phyloP scores from a whole-genome alignment of 2,888 invertebrate species.

The Ichneumoninae sp. region DNA sequence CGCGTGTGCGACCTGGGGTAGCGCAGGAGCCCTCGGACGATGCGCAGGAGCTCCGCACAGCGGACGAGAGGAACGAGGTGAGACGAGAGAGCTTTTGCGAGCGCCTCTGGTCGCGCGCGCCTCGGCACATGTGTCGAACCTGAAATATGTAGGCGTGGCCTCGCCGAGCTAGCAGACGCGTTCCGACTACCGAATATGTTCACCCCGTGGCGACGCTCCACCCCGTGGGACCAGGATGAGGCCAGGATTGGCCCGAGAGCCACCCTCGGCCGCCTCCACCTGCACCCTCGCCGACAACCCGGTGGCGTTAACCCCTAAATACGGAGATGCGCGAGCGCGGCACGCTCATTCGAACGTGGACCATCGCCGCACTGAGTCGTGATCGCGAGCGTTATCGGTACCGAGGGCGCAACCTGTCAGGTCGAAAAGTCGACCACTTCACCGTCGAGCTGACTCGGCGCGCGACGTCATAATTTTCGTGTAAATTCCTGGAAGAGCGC shows the following conservation, averaged over 20 bases:
- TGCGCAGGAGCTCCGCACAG: slow-evolving; percentile 67
- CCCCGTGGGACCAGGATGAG: slow-evolving; percentile 75
- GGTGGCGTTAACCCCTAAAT: slow-evolving; percentile 80
- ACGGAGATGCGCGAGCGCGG: slow-evolving; percentile 78
- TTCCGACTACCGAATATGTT: slow-evolving; percentile 84
- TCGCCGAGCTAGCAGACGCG: slow-evolving; percentile 82
- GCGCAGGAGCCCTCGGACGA: slow-evolving; percentile 60
- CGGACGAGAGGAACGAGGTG: slow-evolving; percentile 58
- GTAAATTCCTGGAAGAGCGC: neutral
- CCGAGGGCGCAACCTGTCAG: slow-evolving; percentile 15
- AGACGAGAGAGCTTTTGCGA: slow-evolving; percentile 56
- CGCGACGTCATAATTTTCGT: slow-evolving; percentile 43
- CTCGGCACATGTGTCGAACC: slow-evolving; percentile 84
- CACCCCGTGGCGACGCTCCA: slow-evolving; percentile 76
- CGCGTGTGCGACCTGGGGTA: slow-evolving; percentile 51
- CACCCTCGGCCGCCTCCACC: slow-evolving; percentile 83
- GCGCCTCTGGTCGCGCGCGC: slow-evolving; percentile 65
- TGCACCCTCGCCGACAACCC: slow-evolving; percentile 77
- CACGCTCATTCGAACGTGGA: slow-evolving; percentile 82
- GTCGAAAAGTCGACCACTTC: slow-evolving; percentile 18
- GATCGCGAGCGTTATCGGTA: slow-evolving; percentile 42
- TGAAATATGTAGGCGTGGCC: slow-evolving; percentile 85
- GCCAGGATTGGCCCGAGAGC: slow-evolving; percentile 80
- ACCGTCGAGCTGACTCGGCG: slow-evolving; percentile 8
- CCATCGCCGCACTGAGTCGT: slow-evolving; percentile 75